These are phyloP conservation scores for Chrysolina oricalcia DNA, from an alignment of 2,888 invertebrate species.

Conservation along the genomic window DNA sequence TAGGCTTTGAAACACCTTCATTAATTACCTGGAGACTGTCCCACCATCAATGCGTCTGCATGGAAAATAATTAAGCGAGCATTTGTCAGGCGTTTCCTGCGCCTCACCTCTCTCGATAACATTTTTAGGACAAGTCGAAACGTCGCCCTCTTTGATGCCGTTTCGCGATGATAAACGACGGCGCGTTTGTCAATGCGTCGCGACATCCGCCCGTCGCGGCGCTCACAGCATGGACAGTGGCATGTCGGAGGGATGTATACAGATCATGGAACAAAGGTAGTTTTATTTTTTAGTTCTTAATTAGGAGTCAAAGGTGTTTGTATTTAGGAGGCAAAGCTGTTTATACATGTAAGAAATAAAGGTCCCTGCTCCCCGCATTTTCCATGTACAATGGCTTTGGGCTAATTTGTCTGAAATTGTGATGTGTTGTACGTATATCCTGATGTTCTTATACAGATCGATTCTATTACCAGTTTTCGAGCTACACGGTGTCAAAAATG, in stretches of 20 bases:
- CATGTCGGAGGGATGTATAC: neutral
- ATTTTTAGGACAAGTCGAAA: conserved; percentile 69
- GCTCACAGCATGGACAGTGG: conserved; percentile 27
- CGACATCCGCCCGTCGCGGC: conserved; percentile 65
- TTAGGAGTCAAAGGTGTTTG: no score
- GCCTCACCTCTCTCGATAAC: conserved; percentile 68
- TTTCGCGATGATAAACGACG: conserved; percentile 69
- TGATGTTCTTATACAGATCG: no score
- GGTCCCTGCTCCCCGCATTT: no score
- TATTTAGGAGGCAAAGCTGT: no score
- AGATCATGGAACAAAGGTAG: neutral
- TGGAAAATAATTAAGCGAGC: conserved; percentile 71
- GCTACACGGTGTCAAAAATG: no score
- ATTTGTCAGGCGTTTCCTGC: conserved; percentile 71
- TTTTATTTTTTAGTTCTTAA: neutral
- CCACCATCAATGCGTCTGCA: conserved; percentile 68
- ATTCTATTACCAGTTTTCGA: no score
- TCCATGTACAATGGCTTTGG: no score
- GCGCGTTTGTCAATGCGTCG: conserved; percentile 68
- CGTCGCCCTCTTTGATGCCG: conserved; percentile 69
- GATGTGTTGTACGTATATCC: no score
- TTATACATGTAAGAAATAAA: no score
- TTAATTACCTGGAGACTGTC: conserved; percentile 61
- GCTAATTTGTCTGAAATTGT: no score
- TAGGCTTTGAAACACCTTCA: conserved; percentile 46